Base-by-base conservation (phyloP, 37 sponge, comb jelly and placozoan genomes). In the Beroe ovata region DNA sequence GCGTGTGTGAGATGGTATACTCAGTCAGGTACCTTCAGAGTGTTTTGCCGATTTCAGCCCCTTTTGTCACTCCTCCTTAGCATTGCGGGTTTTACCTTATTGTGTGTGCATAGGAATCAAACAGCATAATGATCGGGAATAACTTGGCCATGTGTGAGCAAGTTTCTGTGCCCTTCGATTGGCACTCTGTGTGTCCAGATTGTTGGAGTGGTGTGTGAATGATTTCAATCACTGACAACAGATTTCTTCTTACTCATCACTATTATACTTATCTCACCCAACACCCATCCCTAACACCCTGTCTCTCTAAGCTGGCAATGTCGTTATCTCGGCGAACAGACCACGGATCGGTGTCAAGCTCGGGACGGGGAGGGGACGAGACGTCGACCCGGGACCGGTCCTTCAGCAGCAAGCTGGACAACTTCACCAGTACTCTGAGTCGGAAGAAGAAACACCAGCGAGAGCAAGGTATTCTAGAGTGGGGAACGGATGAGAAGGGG, bases 401-500 rank as follows among this genome's bases (percentile, higher is more conserved):
- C 38, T 77, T 77, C 54, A 32, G 36, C 28, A 42, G 54, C 28
- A 77, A 77, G 84, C 22, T 77, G 42, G 84, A 77, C 41, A 77
- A 30, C 33, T 35, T 77, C 21, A 77, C 84, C 16, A 77, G 28
- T 20, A 77, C 84, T 8, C 54, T 77, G 38, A 77, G 84, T 25
- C 42, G 84, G 22, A 77, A 23, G 84, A 77, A 77, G 54, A 39
- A 42, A 19, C 84, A 77, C 47, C 84, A 77, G 54, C 41, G 47
- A 35, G 84, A 42, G 1, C 54, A 77, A 42, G 47, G 84, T 77
- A 71, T n/a, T 26, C 3, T 4, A 23, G 28, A 23, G 63, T 20
- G 28, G 22, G 63, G 63, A 25, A 23, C 22, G 22, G 29, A 23
- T 6, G 63, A 62, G 63, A 62, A 62, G 59, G 18, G 18, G 18